Conservation (phyloP, 2,113 vertebrate genomes). For the Brachypteracias leptosomus region DNA sequence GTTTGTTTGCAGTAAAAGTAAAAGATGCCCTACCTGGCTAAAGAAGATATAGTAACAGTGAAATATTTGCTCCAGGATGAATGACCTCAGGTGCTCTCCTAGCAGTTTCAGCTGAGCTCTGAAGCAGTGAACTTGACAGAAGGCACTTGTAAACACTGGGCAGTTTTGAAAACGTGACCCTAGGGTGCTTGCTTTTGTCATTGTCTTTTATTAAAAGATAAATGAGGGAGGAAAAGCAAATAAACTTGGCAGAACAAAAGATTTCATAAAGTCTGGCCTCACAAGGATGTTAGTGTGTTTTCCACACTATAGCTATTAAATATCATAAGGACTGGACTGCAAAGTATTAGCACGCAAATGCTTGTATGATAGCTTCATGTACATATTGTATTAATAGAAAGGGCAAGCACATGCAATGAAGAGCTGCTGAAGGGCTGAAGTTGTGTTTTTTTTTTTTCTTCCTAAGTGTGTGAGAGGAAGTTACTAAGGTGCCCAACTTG, state of each 20-base stretch:
- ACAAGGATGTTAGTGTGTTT: background rate
- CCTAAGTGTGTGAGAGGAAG: slow-evolving; percentile 28
- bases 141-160: background rate
- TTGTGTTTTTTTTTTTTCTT: background rate
- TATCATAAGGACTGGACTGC: background rate
- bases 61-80: background rate
- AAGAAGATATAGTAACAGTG: background rate
- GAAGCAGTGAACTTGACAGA: background rate
- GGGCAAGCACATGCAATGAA: background rate
- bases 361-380: background rate
- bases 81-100: background rate
- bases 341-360: background rate
- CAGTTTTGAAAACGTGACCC: background rate
- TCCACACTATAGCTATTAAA: background rate
- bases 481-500: slow-evolving; percentile 14
- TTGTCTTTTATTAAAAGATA: background rate
- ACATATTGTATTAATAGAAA: background rate
- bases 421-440: background rate
- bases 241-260: background rate
- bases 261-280: background rate
- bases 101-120: background rate
- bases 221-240: background rate
- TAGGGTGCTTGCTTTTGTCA: background rate
- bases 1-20: background rate
- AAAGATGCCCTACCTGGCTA: background rate